Evolutionary conservation across 2,113 vertebrate genomes (phyloP).

Genomic region (Labeo catla): DNA sequence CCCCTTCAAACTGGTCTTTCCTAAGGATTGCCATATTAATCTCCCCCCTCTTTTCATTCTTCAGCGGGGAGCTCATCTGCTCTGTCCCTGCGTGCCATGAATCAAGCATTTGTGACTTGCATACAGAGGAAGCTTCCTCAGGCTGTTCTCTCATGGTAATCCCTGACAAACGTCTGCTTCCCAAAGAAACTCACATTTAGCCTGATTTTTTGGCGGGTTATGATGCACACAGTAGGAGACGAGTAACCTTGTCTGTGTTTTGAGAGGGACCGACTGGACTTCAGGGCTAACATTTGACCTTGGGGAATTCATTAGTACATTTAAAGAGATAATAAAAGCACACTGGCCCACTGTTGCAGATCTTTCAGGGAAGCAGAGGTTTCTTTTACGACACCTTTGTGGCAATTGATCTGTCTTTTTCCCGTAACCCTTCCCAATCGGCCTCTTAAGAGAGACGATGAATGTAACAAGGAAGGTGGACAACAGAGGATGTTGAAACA

Average conservation of each 20-base stretch:
- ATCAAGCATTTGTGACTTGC: constrained; percentile 56
- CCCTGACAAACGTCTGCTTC: constrained; percentile 44
- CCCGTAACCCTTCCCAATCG: background rate
- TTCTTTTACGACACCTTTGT: background rate
- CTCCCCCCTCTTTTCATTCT: constrained; percentile 52
- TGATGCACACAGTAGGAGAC: background rate
- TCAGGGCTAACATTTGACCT: constrained; percentile 14
- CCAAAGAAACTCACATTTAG: constrained; percentile 44
- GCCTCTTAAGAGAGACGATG: background rate
- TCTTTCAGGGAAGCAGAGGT: background rate
- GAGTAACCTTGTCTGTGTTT: background rate
- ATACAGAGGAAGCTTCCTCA: constrained; percentile 51
- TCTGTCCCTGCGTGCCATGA: constrained; percentile 41
- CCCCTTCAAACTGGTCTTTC: constrained; percentile 66
- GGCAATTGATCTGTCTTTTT: background rate
- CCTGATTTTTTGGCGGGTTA: constrained; percentile 33
- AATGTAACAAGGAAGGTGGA: constrained; percentile 4
- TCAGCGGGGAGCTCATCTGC: constrained; percentile 38
- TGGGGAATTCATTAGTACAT: background rate
- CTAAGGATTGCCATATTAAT: constrained; percentile 66
- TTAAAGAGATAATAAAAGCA: constrained; percentile 17
- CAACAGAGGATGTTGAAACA: background rate
- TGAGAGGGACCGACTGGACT: background rate
- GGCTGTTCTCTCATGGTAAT: constrained; percentile 53
- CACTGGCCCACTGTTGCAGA: background rate